Conservation (phyloP, 2,888 invertebrate genomes). For the Meteorus cinctellus region DNA sequence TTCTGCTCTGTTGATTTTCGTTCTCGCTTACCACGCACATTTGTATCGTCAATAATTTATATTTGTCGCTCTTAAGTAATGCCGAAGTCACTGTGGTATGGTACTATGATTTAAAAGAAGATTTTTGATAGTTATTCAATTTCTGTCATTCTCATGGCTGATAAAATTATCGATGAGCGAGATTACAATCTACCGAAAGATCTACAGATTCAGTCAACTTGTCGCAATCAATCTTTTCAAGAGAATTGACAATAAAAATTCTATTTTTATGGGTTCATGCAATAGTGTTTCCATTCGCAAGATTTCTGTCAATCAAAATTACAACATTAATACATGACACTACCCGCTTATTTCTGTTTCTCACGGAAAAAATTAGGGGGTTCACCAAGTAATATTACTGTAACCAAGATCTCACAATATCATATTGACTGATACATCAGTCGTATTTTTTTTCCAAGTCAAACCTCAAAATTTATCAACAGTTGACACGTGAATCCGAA, state of each 20-base stretch:
- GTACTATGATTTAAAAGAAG: slow-evolving; percentile 33
- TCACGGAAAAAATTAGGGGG: too few species aligned
- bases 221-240: neutral
- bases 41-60: slow-evolving; percentile 39
- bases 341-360: too few species aligned
- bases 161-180: slow-evolving; percentile 54
- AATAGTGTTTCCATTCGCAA: slow-evolving; percentile 35
- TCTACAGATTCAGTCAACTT: slow-evolving; percentile 62
- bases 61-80: slow-evolving; percentile 32
- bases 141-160: slow-evolving; percentile 61
- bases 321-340: too few species aligned
- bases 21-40: slow-evolving; percentile 50
- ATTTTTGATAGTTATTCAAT: slow-evolving; percentile 52
- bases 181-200: slow-evolving; percentile 66
- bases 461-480: too few species aligned
- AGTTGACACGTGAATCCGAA: too few species aligned
- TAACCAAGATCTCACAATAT: too few species aligned
- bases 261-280: neutral
- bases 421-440: too few species aligned
- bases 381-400: too few species aligned
- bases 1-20: slow-evolving; percentile 37
- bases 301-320: too few species aligned
- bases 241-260: neutral
- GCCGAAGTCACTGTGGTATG: neutral
- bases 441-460: too few species aligned